Percentiles rank a stretch among this genome's conserved stretches.
These are phyloP conservation scores for Diabrotica undecimpunctata DNA, from an alignment of 1,140 invertebrate species.

Conservation along the genomic window DNA sequence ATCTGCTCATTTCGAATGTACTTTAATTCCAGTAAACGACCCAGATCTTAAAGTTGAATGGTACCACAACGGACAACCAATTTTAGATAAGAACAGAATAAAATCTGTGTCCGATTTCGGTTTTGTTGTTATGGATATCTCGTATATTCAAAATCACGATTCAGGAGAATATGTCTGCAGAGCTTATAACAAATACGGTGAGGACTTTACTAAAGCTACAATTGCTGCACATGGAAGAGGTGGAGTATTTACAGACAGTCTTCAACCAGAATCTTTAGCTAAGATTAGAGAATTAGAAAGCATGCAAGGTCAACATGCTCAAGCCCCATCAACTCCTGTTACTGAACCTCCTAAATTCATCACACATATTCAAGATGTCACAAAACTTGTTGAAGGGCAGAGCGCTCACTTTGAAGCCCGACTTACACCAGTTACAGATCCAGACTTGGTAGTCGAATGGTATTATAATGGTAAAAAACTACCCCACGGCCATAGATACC, in stretches of 20 bases:
- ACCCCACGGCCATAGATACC: conserved; percentile 87
- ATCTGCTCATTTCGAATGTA: conserved; percentile 90
- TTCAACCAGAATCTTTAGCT: conserved; percentile 91
- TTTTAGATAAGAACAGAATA: conserved; percentile 85
- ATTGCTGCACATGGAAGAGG: conserved; percentile 80
- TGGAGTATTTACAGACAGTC: conserved; percentile 87
- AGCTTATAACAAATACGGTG: conserved; percentile 85
- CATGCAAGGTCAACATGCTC: conserved; percentile 58
- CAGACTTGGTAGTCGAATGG: conserved; percentile 92
- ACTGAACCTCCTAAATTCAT: conserved; percentile 85
- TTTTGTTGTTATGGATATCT: conserved; percentile 92
- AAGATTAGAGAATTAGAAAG: conserved; percentile 87
- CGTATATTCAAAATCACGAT: conserved; percentile 90
- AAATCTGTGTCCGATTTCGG: conserved; percentile 95
- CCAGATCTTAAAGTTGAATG: conserved; percentile 93
- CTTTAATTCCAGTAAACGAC: conserved; percentile 86
- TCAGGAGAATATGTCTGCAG: conserved; percentile 89
- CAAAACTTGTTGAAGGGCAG: conserved; percentile 84
- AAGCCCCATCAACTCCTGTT: conserved; percentile 61
- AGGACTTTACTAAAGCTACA: conserved; percentile 80
- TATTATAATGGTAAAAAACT: conserved; percentile 91
- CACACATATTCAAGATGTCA: conserved; percentile 79
- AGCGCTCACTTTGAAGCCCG: conserved; percentile 91
- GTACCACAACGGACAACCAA: conserved; percentile 87
- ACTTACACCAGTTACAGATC: conserved; percentile 86